Base-by-base conservation (phyloP, 2,797 vertebrate species). In the Serranus cabrilla region DNA sequence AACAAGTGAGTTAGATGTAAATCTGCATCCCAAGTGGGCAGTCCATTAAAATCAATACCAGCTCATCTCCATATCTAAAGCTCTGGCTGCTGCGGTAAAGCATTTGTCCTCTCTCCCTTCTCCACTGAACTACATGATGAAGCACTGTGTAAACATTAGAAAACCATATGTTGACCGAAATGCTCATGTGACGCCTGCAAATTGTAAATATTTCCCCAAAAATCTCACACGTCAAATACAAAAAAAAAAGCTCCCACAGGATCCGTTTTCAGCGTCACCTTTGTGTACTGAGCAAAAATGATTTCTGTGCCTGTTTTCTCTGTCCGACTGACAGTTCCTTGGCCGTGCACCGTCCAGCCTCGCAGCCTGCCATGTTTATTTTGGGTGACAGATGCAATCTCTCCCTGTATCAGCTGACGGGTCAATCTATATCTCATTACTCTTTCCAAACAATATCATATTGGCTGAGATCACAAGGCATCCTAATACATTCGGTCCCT, bases 401-500 rank as follows among this genome's bases (percentile, higher is more conserved):
- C 68, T 76, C 76, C 70, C 27, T 37, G 55, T 62, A 86, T 92
- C 86, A 88, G 86, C 59, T 86, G 84, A 91, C 66, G 64, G 84
- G 80, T 91, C 89, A 91, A 92, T 94, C 92, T 89, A 94, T 94
- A 94, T 91, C 91, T 93, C 90, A 93, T 93, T 88, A 88, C 60
- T 85, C 82, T 91, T 81, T 87, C 78, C 79, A 89, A 93, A 93
- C 86, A 89, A 86, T 89, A 85, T 90, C 70, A 81, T 88, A 75
- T 86, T 78, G 78, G 78, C 84, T 74, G 80, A 60, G 76, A 89
- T 87, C 81, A 70, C 60, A 43, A 47, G 74, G 45, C 52, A 64
- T 73, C 25, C 42, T 60, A 67, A 77, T 57, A 62, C 52, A 75
- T 87, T 71, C 39, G 60, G 27, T 69, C 59, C 37, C 54, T 62